A percentile compares a stretch with the other conserved stretches of the same genome.
Conservation (phyloP, 1,140 invertebrate species). For the Drosophila ironensis region DNA sequence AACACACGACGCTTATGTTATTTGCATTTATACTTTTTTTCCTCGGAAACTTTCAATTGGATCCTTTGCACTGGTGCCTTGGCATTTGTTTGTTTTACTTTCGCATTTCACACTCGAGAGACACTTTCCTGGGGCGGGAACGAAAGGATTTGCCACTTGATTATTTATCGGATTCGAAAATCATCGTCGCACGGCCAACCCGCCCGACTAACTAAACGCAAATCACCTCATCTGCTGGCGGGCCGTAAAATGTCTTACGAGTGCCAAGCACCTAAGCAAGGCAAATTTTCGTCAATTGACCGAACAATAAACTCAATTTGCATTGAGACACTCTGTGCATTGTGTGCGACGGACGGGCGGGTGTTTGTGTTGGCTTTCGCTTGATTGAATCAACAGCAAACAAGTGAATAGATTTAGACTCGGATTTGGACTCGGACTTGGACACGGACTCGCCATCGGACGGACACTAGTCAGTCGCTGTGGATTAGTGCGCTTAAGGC, state of each 20-base stretch:
- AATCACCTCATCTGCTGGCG: conserved; percentile 37
- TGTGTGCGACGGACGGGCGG: conserved; percentile 4
- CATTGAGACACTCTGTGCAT: conserved; percentile 30
- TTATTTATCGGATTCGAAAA: conserved; percentile 5
- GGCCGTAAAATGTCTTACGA: conserved; percentile 39
- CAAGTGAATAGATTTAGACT: conserved; percentile 65
- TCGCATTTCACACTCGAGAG: conserved; percentile 24
- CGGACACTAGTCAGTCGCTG: conserved; percentile 69
- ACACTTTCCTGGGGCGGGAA: conserved; percentile 28
- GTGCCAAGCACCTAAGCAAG: conserved; percentile 25
- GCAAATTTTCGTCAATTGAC: conserved; percentile 55
- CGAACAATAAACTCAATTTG: conserved; percentile 70
- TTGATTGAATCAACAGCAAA: conserved; percentile 68
- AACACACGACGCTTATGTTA: conserved; percentile 44
- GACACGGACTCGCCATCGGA: conserved; percentile 59
- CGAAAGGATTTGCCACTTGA: conserved; percentile 11
- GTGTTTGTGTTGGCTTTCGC: conserved; percentile 9
- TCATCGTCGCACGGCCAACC: conserved; percentile 12
- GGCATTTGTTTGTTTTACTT: conserved; percentile 25
- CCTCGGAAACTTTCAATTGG: neutral
- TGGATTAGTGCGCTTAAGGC: conserved; percentile 28
- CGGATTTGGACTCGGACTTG: conserved; percentile 58
- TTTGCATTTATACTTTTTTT: conserved; percentile 22
- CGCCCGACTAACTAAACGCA: conserved; percentile 26
- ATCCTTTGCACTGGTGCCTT: conserved; percentile 27